phyloP scores from a whole-genome alignment of 2,888 invertebrate genomes.

The Rotaria macrura region DNA sequence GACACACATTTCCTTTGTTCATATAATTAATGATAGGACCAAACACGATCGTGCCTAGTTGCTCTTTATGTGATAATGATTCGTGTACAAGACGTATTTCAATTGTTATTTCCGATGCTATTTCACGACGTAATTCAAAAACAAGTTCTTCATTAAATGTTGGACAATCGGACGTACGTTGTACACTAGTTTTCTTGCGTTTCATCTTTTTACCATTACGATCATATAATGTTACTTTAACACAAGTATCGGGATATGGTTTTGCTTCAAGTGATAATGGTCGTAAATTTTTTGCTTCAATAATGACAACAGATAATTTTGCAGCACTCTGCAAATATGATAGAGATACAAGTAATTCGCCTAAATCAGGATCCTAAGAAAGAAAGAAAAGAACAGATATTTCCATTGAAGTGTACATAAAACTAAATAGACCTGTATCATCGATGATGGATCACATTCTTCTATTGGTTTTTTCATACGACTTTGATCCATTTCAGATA shows the following conservation, averaged over 20 bases:
- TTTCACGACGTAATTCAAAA: conserved; percentile 30
- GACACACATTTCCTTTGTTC: background rate
- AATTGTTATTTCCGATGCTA: conserved; percentile 22
- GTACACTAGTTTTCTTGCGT: conserved; percentile 31
- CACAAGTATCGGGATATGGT: conserved; percentile 25
- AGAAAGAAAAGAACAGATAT: background rate
- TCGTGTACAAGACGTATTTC: conserved; percentile 29
- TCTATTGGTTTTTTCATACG: background rate
- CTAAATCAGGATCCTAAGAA: conserved; percentile 24
- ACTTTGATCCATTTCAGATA: background rate
- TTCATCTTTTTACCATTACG: conserved; percentile 30
- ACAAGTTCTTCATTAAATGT: conserved; percentile 33
- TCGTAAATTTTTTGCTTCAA: conserved; percentile 33
- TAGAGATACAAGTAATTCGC: conserved; percentile 30
- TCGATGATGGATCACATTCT: background rate
- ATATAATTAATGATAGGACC: background rate
- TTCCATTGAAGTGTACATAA: too few relatives aligned
- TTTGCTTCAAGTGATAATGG: conserved; percentile 25
- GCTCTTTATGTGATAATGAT: conserved; percentile 26
- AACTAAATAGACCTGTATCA: background rate
- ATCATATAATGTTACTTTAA: conserved; percentile 26
- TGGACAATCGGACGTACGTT: conserved; percentile 24
- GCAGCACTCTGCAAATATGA: conserved; percentile 32
- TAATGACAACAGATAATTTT: conserved; percentile 26
- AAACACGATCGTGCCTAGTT: conserved; percentile 23